Evolutionary conservation across 1,140 invertebrate species (phyloP), one percentile per base, ranked within the genome.

Genomic region (Portunus trituberculatus): DNA sequence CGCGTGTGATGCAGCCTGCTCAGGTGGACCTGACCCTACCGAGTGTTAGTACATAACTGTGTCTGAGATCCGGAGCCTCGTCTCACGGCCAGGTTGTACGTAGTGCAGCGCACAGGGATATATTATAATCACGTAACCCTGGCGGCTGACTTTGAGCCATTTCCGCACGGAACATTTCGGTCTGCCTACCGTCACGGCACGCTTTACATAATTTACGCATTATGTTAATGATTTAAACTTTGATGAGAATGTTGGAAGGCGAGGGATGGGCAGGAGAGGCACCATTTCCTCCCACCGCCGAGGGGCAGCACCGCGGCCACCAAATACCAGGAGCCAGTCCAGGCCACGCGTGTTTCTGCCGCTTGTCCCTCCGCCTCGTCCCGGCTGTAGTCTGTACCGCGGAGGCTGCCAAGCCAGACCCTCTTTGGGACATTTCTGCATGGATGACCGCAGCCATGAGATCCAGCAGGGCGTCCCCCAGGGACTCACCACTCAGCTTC

Each of bases 181-280:
- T 25, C 67, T 76, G 67, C 20, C 67, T n/a, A 76, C 67, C 67
- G 6, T 76, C 25, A 25, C 16, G 6, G 67, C 20, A 20, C 67
- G 6, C 67, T n/a, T 7, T 20, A 76, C 20, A 7, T 76, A 76
- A 76, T 76, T 59, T 76, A 76, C 67, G 10, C 52, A 59, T 59
- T 59, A 76, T 76, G 67, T 76, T 76, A n/a, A 76, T n/a, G n/a
- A 76, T 76, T 76, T n/a, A 76, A 76, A 76, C 67, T 25, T 76
- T 76, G 67, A n/a, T 76, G 25, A 76, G 67, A 76, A 76, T 76
- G 67, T 76, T n/a, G 25, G 20, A n/a, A 76, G 20, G 52, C 52
- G 52, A 59, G 25, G 67, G 67, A 1, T 7, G n/a, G 67, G 67
- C 20, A n/a, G 20, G 67, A n/a, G 6, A 20, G 20, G 16, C 6